Conservation (phyloP, 2,888 invertebrate genomes). For the Leucozona laternaria region DNA sequence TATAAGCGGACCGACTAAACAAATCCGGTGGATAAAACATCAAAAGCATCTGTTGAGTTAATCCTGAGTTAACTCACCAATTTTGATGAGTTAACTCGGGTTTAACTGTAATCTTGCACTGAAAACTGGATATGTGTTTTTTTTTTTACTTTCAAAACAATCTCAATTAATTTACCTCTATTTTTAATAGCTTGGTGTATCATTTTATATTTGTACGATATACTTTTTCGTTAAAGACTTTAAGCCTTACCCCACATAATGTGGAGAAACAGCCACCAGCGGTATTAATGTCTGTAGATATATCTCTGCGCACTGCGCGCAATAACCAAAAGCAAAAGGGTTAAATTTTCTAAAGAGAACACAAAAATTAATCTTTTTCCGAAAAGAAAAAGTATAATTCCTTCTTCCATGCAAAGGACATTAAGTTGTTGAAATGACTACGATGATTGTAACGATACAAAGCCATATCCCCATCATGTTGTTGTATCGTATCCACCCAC, state of each 20-base stretch:
- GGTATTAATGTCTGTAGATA: neutral
- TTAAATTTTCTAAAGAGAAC: conserved; percentile 48
- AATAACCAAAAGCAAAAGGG: conserved; percentile 59
- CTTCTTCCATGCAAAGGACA: conserved; percentile 60
- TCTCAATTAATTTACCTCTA: neutral
- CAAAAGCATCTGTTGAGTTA: no score
- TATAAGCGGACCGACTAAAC: no score
- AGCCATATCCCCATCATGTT: conserved; percentile 41
- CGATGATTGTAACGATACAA: conserved; percentile 65
- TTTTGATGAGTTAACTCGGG: no score
- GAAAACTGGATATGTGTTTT: no score
- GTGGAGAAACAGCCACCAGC: neutral
- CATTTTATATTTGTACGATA: neutral
- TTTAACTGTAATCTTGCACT: no score
- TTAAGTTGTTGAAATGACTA: conserved; percentile 64
- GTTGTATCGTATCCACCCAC: conserved; percentile 2
- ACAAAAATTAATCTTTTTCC: conserved; percentile 8
- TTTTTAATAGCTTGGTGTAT: neutral
- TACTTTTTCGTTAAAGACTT: neutral
- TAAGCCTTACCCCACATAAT: neutral
- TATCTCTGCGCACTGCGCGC: conserved; percentile 14
- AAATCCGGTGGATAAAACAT: no score
- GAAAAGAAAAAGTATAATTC: conserved; percentile 29
- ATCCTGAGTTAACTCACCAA: no score
- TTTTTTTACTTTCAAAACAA: no score